Evolutionary conservation across 2,888 invertebrate genomes (phyloP).

Genomic region (Molorchus minor): DNA sequence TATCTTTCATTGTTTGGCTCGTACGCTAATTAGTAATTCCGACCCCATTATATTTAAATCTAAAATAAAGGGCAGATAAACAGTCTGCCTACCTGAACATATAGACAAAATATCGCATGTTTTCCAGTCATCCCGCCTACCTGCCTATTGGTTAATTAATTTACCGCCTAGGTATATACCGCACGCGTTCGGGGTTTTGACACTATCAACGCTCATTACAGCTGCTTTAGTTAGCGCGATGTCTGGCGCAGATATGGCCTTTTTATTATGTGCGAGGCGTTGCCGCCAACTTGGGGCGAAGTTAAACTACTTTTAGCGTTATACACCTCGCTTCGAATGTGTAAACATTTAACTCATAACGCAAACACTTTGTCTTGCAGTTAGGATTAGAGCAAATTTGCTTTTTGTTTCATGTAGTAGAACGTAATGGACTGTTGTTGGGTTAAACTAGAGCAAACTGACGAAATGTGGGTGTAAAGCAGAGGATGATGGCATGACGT

Average conservation of each 20-base stretch:
- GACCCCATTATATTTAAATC: not conserved
- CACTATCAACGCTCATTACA: constrained; percentile 52
- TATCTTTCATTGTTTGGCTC: no score
- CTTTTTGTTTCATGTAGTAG: not conserved
- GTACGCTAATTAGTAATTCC: no score
- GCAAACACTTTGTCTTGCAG: not conserved
- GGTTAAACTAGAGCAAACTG: no score
- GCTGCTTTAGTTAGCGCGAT: constrained; percentile 43
- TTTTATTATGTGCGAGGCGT: constrained; percentile 34
- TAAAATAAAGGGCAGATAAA: constrained; percentile 10
- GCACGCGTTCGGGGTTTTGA: constrained; percentile 50
- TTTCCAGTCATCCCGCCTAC: constrained; percentile 44
- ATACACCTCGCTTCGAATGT: not conserved
- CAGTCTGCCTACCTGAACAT: constrained; percentile 17
- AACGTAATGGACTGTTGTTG: no score
- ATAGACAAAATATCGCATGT: constrained; percentile 45
- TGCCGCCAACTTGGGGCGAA: constrained; percentile 1
- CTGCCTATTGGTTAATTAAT: constrained; percentile 52
- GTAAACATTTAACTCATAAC: not conserved
- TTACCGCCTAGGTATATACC: constrained; percentile 52
- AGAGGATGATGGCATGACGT: no score
- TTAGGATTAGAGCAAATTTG: not conserved
- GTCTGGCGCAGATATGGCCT: constrained; percentile 41
- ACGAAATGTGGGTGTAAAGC: no score
- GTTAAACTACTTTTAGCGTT: not conserved